Conservation (phyloP, 1,140 invertebrate genomes). For the Drosophila seguyi region DNA sequence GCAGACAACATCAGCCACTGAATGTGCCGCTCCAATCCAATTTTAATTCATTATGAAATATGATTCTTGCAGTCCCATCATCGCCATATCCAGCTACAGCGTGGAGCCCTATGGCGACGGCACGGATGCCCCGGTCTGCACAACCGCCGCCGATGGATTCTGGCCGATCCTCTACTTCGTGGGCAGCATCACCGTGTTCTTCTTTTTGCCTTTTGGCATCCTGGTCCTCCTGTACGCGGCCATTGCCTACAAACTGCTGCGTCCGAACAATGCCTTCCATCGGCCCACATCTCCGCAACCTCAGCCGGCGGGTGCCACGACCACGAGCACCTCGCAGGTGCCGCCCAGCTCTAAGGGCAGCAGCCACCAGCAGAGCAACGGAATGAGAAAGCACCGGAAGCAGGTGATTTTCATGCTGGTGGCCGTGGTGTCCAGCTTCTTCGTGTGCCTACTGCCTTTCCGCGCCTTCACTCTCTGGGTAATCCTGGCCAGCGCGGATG, state of each 20-base stretch:
- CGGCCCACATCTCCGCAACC: conserved; percentile 85
- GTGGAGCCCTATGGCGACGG: conserved; percentile 90
- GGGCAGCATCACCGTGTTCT: conserved; percentile 92
- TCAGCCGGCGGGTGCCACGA: conserved; percentile 23
- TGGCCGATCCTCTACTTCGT: conserved; percentile 93
- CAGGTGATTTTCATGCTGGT: conserved; percentile 95
- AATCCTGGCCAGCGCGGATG: conserved; percentile 89
- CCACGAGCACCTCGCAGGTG: neutral
- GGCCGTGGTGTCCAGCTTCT: conserved; percentile 95
- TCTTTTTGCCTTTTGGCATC: conserved; percentile 92
- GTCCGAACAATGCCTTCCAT: conserved; percentile 85
- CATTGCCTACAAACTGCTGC: conserved; percentile 91
- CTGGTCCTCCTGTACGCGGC: conserved; percentile 93
- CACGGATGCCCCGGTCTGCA: conserved; percentile 89
- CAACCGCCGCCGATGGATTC: conserved; percentile 89
- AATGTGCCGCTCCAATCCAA: conserved; percentile 7
- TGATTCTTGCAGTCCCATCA: conserved; percentile 90
- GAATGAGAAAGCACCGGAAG: conserved; percentile 88
- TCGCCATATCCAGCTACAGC: conserved; percentile 91
- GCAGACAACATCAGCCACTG: conserved; percentile 51
- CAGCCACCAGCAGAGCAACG: conserved; percentile 77
- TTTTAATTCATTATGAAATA: conserved; percentile 22
- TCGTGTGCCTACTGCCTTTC: conserved; percentile 95
- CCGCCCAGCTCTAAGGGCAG: conserved; percentile 56
- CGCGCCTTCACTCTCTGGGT: conserved; percentile 94